Base-by-base conservation (phyloP, 2,888 invertebrate genomes). In the Epinotia bilunana region DNA sequence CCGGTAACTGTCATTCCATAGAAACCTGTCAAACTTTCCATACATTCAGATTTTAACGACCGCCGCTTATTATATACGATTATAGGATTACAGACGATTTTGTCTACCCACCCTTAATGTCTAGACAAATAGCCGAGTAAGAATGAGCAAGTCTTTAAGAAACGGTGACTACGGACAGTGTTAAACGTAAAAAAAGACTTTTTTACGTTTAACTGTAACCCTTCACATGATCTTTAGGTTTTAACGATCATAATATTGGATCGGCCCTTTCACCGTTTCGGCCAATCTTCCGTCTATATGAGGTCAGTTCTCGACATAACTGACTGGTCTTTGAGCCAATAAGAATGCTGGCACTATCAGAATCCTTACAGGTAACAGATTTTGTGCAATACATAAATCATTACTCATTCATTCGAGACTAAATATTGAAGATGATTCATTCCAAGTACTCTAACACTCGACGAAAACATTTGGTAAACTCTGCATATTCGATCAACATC, bases 401-500 rank as follows among this genome's bases (percentile, higher is more conserved):
- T 20, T 43, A 53, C 18, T 67, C 33, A 55, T 18, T 11, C 43
- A 23, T 65, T n/a, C 33, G 33, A 58, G 43, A 28, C 28, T 23
- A 13, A 57, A 69, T 69, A 65, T 53, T 60, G 43, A 69, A n/a
- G 46, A 43, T 9, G 68, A 68, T 60, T 69, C 43, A 69, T 46
- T 28, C 58, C 9, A 46, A 69, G 43, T 46, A 58, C 43, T 28
- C n/a, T 46, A 68, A 58, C 68, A 43, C 57, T 46, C 46, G 46
- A 69, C 46, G 46, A 69, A 49, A 61, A 68, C 23, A 70, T 60
- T 23, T 58, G 49, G 64, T 64, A 64, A 55, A 55, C 61, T 63
- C 63, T 65, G 70, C 53, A 49, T 70, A 70, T 64, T 65, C 58
- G 64, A 60, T 74, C 64, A 72, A 28, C 64, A 64, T 60, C 70